phyloP scores from a whole-genome alignment of 2,797 vertebrate species.

The Macropodus opercularis region DNA sequence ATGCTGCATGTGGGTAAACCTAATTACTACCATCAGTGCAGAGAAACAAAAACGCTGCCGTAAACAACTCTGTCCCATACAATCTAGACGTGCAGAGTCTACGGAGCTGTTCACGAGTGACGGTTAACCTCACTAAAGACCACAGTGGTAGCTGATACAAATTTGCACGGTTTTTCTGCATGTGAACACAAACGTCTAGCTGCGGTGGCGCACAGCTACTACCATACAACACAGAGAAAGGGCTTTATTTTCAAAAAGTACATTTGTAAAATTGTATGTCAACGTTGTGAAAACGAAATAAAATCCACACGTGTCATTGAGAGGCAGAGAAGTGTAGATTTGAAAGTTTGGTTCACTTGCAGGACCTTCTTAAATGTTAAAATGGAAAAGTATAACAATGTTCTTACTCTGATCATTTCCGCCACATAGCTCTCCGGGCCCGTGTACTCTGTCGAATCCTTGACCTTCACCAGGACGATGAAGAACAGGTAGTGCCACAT shows the following conservation, averaged over 20 bases:
- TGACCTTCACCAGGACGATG: slow-evolving; percentile 97
- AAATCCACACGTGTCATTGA: neutral
- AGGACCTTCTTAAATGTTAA: neutral
- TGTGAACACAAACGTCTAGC: neutral
- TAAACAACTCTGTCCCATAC: slow-evolving; percentile 14
- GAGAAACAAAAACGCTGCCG: slow-evolving; percentile 34
- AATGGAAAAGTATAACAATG: neutral
- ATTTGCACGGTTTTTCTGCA: neutral
- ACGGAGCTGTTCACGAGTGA: slow-evolving; percentile 12
- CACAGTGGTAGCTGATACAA: slow-evolving; percentile 9
- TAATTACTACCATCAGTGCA: neutral
- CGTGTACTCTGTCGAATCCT: slow-evolving; percentile 97
- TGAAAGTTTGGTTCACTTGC: neutral
- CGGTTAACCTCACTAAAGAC: slow-evolving; percentile 42
- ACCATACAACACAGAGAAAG: neutral
- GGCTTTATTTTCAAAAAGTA: neutral
- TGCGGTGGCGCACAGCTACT: neutral
- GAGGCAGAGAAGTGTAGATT: neutral
- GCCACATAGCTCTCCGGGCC: slow-evolving; percentile 98
- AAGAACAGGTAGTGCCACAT: slow-evolving; percentile 99
- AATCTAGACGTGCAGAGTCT: slow-evolving; percentile 3
- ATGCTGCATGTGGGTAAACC: too few relatives aligned
- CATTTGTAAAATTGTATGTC: too few relatives aligned
- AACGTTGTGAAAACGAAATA: too few relatives aligned
- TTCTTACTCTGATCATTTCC: slow-evolving; percentile 96